phyloP scores from a whole-genome alignment of 2,113 vertebrate genomes.

The Sceloporus tristichus region DNA sequence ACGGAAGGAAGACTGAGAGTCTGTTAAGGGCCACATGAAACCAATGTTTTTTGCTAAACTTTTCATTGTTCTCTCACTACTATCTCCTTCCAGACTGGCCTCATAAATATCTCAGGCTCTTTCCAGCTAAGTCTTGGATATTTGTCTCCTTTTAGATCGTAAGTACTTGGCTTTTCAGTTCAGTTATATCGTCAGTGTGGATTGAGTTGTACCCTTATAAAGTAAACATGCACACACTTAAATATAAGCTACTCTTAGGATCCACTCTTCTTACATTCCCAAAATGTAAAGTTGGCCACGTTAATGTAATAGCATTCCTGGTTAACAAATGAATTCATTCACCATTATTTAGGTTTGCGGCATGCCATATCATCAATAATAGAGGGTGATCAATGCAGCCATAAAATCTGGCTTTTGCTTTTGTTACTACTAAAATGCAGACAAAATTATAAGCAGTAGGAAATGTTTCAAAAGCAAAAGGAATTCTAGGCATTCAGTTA shows the following conservation, averaged over 20 bases:
- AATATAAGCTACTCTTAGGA: neutral
- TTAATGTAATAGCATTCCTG: no score
- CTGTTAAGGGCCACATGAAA: neutral
- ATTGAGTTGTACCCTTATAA: neutral
- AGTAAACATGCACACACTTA: neutral
- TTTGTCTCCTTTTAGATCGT: neutral
- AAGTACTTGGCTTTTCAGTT: neutral
- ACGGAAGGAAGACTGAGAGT: neutral
- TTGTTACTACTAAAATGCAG: neutral
- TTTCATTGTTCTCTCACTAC: neutral
- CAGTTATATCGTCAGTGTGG: neutral
- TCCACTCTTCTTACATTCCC: neutral
- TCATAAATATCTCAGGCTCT: neutral
- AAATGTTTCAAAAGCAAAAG: neutral
- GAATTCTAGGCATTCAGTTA: neutral
- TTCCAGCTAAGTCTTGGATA: neutral
- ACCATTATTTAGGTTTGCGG: neutral
- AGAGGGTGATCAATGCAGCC: no score
- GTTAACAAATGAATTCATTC: neutral
- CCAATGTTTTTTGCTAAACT: no score
- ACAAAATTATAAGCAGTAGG: neutral
- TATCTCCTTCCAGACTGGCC: neutral
- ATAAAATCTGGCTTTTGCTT: neutral
- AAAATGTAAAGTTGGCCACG: neutral
- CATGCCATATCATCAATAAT: no score